Percentiles rank a stretch among this genome's conserved stretches.
These are phyloP conservation scores for Chalcosyrphus nemorum DNA, from an alignment of 2,888 invertebrate genomes.

Conservation along the genomic window DNA sequence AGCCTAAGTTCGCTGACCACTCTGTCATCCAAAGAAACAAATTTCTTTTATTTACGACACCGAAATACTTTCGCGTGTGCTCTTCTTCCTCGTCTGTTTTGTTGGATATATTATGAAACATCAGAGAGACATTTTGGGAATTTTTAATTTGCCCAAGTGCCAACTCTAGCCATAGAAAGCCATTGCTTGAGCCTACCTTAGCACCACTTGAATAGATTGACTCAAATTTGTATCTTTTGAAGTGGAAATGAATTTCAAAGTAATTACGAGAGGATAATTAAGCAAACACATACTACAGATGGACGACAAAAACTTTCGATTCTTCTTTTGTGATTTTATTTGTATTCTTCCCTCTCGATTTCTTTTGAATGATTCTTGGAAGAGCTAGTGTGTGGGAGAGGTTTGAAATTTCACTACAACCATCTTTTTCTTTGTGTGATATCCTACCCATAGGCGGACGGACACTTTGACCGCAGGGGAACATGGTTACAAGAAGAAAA, in stretches of 20 bases:
- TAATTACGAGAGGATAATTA: not conserved
- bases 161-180: not conserved
- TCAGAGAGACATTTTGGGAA: conserved; percentile 6
- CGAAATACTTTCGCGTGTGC: conserved; percentile 19
- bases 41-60: conserved; percentile 18
- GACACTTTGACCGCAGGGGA: conserved; percentile 35
- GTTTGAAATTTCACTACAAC: conserved; percentile 36
- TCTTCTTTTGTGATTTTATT: conserved; percentile 1
- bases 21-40: not conserved
- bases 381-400: conserved; percentile 26
- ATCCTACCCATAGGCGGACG: not conserved
- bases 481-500: conserved; percentile 15
- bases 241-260: not conserved
- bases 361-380: conserved; percentile 39
- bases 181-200: not conserved
- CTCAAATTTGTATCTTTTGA: not conserved
- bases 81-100: not conserved
- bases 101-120: conserved; percentile 26
- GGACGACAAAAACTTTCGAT: conserved; percentile 33
- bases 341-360: conserved; percentile 38
- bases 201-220: not conserved
- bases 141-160: conserved; percentile 2
- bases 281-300: not conserved
- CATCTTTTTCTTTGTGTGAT: not conserved
- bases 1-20: conserved; percentile 29